Conservation (phyloP, 2,888 invertebrate species). For the Drosophila algonquin region DNA sequence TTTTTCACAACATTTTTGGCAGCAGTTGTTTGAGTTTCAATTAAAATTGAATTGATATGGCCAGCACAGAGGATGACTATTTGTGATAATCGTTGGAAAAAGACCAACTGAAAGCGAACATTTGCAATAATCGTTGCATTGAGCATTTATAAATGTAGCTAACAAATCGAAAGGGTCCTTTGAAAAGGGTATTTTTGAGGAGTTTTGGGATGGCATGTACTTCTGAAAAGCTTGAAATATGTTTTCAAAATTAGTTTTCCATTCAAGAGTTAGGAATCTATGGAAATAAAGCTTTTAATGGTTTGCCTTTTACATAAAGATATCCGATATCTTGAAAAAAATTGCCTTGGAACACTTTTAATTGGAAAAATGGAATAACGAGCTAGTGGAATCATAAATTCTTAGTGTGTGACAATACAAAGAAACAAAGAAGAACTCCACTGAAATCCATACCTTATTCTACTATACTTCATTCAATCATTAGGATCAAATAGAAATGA, state of each 20-base stretch:
- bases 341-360: no score
- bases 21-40: conserved; percentile 20
- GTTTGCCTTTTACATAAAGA: no score
- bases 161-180: neutral
- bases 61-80: conserved; percentile 16
- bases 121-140: conserved; percentile 17
- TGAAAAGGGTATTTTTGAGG: no score
- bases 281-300: no score
- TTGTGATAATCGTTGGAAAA: conserved; percentile 21
- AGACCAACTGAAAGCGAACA: neutral
- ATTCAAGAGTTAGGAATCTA: neutral
- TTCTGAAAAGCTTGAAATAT: neutral
- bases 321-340: fast-evolving
- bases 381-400: no score
- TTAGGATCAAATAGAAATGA: neutral
- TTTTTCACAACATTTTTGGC: conserved; percentile 25
- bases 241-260: neutral
- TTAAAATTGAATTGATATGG: conserved; percentile 29
- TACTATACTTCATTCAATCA: neutral
- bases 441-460: neutral
- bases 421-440: no score
- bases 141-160: neutral
- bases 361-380: no score
- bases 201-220: neutral
- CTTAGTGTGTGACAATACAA: no score